A percentile compares a stretch with the other conserved stretches of the same genome.
Evolutionary conservation across 2,113 vertebrate species (phyloP).

Genomic region (Crypturellus undulatus): DNA sequence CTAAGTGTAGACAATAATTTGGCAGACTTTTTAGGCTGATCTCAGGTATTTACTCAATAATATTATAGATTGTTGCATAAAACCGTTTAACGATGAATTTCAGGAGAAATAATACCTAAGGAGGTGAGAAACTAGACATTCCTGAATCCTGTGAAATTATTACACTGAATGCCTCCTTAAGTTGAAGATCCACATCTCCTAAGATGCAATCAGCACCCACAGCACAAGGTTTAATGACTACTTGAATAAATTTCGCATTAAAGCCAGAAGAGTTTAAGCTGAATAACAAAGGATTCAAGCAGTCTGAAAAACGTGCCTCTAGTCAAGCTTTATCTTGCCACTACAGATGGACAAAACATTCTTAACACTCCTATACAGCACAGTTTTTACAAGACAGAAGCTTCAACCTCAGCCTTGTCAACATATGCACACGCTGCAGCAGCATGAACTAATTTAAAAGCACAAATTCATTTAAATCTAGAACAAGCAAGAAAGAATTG

Average conservation of each 20-base stretch:
- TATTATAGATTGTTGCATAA: neutral
- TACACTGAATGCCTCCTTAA: neutral
- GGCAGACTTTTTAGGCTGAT: neutral
- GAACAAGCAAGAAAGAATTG: fast-evolving
- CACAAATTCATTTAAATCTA: neutral
- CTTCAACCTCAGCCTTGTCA: neutral
- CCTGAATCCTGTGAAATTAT: neutral
- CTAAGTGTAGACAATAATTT: neutral
- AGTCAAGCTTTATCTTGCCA: neutral
- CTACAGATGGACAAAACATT: fast-evolving
- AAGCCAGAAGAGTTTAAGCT: neutral
- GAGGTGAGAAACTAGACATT: neutral
- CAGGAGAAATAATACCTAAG: neutral
- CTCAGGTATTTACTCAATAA: neutral
- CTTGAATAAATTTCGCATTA: neutral
- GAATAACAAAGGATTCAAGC: neutral
- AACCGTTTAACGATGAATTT: neutral
- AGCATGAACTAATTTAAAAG: neutral
- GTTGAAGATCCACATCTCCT: neutral
- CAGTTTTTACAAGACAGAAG: neutral
- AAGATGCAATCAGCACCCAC: neutral
- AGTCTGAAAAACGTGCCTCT: neutral
- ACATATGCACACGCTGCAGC: neutral
- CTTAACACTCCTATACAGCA: neutral
- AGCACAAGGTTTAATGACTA: neutral